Percentiles rank a stretch among this genome's conserved stretches.
These are phyloP conservation scores for Stenopsyche tienmushanensis DNA, from an alignment of 1,140 invertebrate genomes.

Conservation along the genomic window DNA sequence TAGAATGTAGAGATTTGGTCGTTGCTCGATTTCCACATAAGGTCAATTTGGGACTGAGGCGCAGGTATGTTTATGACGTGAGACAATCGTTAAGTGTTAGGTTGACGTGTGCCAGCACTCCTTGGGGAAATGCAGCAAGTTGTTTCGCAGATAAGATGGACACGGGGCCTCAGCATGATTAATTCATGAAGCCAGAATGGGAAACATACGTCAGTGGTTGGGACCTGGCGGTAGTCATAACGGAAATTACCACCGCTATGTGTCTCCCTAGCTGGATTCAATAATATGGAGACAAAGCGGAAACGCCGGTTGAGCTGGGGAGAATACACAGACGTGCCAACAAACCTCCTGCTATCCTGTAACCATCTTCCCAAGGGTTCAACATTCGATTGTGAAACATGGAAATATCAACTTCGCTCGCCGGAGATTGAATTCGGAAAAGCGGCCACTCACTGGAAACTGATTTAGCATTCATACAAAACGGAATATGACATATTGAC, in stretches of 20 bases:
- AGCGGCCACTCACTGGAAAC: too few relatives aligned
- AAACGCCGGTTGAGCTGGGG: not conserved
- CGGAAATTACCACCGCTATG: not conserved
- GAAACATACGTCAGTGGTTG: not conserved
- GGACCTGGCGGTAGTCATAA: not conserved
- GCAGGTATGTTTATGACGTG: not conserved
- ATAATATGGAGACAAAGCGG: not conserved
- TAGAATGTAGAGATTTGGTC: too few relatives aligned
- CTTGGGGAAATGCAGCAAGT: slow-evolving; percentile 9
- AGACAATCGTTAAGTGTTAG: slow-evolving; percentile 8
- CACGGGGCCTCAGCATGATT: slow-evolving; percentile 8
- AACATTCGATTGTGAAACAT: too few relatives aligned
- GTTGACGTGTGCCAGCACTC: not conserved
- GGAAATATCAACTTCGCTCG: too few relatives aligned
- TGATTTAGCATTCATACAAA: too few relatives aligned
- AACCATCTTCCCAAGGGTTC: too few relatives aligned
- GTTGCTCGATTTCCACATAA: not conserved
- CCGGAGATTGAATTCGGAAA: too few relatives aligned
- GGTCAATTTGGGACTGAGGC: not conserved
- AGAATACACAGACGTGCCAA: too few relatives aligned
- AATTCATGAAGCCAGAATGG: slow-evolving; percentile 21
- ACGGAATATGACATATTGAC: too few relatives aligned
- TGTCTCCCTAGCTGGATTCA: not conserved
- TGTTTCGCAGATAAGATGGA: slow-evolving; percentile 8
- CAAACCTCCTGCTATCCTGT: too few relatives aligned